A percentile compares a stretch with the other conserved stretches of the same genome.
These are phyloP conservation scores for Suncus etruscus DNA, from an alignment of 2,113 vertebrate species.

Conservation along the genomic window DNA sequence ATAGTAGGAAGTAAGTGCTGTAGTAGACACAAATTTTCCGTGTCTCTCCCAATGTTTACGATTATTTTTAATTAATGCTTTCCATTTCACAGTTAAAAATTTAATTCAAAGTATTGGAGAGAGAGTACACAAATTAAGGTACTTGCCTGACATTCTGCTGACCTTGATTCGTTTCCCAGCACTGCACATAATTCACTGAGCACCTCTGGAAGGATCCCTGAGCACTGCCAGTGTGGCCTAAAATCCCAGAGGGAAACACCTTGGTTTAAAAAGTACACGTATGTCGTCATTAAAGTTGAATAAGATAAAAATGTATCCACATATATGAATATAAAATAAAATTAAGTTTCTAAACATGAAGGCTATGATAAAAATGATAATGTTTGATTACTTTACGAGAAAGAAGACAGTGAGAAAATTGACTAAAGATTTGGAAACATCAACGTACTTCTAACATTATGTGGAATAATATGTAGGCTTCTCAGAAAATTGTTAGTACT, in stretches of 20 bases:
- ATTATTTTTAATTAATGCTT: background rate
- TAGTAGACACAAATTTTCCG: background rate
- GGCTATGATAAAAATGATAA: background rate
- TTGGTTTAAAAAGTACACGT: background rate
- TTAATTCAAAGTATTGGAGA: too few species aligned
- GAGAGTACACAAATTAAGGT: too few species aligned
- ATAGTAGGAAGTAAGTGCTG: background rate
- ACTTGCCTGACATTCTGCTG: too few species aligned
- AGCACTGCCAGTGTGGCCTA: too few species aligned
- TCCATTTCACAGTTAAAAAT: background rate
- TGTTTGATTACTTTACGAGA: background rate
- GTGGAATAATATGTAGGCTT: background rate
- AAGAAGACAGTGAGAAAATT: background rate
- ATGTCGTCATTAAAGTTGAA: background rate
- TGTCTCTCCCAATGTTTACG: background rate
- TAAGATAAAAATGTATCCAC: background rate
- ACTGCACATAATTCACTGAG: too few species aligned
- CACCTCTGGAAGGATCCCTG: too few species aligned
- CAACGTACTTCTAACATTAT: background rate
- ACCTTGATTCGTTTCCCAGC: too few species aligned
- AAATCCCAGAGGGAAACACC: too few species aligned
- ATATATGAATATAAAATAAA: slow-evolving; percentile 6
- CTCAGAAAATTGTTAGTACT: background rate
- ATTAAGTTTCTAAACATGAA: background rate
- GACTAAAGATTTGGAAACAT: background rate